phyloP scores from a whole-genome alignment of 2,888 invertebrate species.

The Gnatocerus cornutus region DNA sequence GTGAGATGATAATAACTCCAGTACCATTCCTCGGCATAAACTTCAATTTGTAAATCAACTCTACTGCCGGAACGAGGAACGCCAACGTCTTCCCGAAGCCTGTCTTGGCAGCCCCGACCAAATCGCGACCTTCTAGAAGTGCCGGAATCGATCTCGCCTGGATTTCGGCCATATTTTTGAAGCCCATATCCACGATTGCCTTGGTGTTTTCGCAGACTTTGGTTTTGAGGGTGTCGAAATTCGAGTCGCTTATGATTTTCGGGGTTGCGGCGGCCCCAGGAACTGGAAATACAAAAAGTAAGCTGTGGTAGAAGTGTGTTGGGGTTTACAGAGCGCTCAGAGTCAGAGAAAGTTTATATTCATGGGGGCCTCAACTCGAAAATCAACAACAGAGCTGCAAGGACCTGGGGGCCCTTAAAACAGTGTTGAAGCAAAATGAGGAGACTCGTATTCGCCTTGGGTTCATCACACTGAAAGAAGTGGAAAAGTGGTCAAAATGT shows the following conservation, averaged over 20 bases:
- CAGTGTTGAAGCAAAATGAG: slow-evolving; percentile 7
- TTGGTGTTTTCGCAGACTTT: slow-evolving; percentile 89
- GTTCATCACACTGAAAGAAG: slow-evolving; percentile 54
- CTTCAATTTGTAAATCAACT: slow-evolving; percentile 90
- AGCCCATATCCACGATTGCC: slow-evolving; percentile 93
- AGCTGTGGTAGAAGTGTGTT: not conserved
- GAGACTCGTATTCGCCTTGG: slow-evolving; percentile 64
- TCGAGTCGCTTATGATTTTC: slow-evolving; percentile 60
- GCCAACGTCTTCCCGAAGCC: slow-evolving; percentile 98
- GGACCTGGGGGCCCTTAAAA: too few relatives aligned
- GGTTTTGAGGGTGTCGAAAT: slow-evolving; percentile 69
- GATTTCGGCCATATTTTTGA: slow-evolving; percentile 95
- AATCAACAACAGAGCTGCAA: not conserved
- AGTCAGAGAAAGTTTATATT: slow-evolving; percentile 4
- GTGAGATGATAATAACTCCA: slow-evolving; percentile 94
- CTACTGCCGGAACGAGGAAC: slow-evolving; percentile 96
- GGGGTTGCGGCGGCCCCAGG: slow-evolving; percentile 57
- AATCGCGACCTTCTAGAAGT: slow-evolving; percentile 91
- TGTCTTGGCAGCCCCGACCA: slow-evolving; percentile 96
- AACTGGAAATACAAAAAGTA: too few relatives aligned
- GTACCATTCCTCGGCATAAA: slow-evolving; percentile 97
- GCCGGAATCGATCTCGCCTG: slow-evolving; percentile 92
- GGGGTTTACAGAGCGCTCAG: slow-evolving; percentile 14
- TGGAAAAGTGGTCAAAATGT: not conserved
- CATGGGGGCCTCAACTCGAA: slow-evolving; percentile 26